Evolutionary conservation across 2,888 invertebrate species (phyloP), one percentile per base, ranked within the genome.

Genomic region (Drosophila mimica): DNA sequence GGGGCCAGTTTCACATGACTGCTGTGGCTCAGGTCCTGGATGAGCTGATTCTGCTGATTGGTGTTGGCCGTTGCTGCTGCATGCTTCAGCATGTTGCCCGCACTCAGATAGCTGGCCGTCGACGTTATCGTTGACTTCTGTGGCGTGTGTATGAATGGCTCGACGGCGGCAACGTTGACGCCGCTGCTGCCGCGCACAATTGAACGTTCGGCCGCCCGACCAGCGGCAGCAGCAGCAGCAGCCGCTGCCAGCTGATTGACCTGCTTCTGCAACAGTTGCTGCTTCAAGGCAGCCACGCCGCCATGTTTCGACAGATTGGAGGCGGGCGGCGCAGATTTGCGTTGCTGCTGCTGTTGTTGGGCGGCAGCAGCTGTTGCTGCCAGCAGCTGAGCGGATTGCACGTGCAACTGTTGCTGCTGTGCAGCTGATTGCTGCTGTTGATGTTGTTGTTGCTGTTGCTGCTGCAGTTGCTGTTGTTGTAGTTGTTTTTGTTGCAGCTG

Each of bases 71-170:
- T 93, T 30, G 92, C 92, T 1, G 93, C 91, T 11, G 92, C 89
- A 78, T 92, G 92, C 58, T 92, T 92, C 52, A 90, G 66, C 67
- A 92, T 82, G 59, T 90, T 91, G 20, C 83, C 89, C 3, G 88
- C 94, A n/a, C 89, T 91, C 66, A 92, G 92, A 79, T 94, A 94
- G 51, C 80, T 88, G 11, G 92, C 87, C 17, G 92, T 92, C 54
- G 89, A 81, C 9, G 92, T 92, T 76, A 94, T 94, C 43, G 95
- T 94, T 76, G 92, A 91, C 77, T 93, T 93, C 56, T 95, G 95
- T 62, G 97, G 97, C 88, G 97, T 96, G 89, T 97, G 97, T 89
- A 97, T 97, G 92, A 97, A 97, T 5, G 97, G 97, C 92, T 97
- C 97, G 43, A 97, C 96, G 53, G 97, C 97, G 25, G 97, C 97